Evolutionary conservation across 2,888 invertebrate species (phyloP), one percentile per base, ranked within the genome.

Genomic region (Thera obeliscata): DNA sequence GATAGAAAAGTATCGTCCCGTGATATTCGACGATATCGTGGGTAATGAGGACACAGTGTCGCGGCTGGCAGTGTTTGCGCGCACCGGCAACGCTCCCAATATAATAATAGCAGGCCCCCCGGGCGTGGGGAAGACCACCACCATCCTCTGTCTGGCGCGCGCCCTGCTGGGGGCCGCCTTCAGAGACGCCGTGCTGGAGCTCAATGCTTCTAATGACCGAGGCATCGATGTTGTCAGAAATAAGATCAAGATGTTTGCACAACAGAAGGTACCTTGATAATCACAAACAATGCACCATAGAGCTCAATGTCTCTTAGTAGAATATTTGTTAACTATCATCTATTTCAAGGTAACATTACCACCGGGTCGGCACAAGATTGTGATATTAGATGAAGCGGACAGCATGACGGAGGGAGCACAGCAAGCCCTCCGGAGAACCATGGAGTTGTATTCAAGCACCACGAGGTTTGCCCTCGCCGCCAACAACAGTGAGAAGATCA

Each of bases 351-450:
- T 99, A 0, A 99, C 99, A 0, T 88, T 99, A 57, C 98, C 99
- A 0, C 94, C 96, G 12, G 98, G 98, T 0, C 75, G 93, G 0
- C 99, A 99, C 87, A 99, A 99, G 90, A 97, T 99, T 71, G 97
- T 99, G 64, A 99, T 99, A 79, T 92, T 99, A 43, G 99, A 99
- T 91, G 99, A 99, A 91, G 99, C 99, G 0, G 99, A 99, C 93
- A 98, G 99, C 86, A 99, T 99, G 99, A 99, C 99, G 0, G 99
- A 99, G 79, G 99, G 99, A 0, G 99, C 99, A 0, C 99, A 99
- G 87, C 99, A 99, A 88, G 99, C 99, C 0, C 91, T 99, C 64
- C 95, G 99, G 33, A 95, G 99, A 74, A 99, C 99, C 0, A 99
- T 99, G 99, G 99, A 99, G 92, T 95, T 99, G 70, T 99, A 98